phyloP scores from a whole-genome alignment of 2,797 vertebrate species.

The Sebastes vulpes region DNA sequence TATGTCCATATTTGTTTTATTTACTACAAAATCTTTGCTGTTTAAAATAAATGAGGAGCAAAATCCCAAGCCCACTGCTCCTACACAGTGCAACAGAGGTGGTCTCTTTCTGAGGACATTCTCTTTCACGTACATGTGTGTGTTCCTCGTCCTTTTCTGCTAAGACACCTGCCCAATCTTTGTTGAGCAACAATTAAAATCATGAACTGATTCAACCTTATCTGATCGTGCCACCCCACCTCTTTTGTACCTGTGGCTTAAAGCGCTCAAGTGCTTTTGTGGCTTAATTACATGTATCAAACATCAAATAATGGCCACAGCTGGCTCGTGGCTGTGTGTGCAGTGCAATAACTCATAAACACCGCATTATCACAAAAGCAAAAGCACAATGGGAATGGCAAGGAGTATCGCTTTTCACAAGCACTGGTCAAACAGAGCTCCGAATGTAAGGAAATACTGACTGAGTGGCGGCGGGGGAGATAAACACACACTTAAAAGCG shows the following conservation, averaged over 20 bases:
- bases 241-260: conserved; percentile 70
- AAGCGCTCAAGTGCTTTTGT: conserved; percentile 74
- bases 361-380: conserved; percentile 66
- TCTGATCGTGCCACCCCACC: conserved; percentile 50
- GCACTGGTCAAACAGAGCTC: conserved; percentile 73
- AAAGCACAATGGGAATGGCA: conserved; percentile 70
- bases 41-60: background rate
- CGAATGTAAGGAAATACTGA: conserved; percentile 64
- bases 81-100: background rate
- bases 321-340: conserved; percentile 77
- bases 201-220: conserved; percentile 63
- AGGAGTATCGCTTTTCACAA: conserved; percentile 75
- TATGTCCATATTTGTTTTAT: background rate
- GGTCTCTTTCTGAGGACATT: background rate
- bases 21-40: background rate
- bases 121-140: conserved; percentile 3
- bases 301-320: conserved; percentile 80
- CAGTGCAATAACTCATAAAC: conserved; percentile 79
- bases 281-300: conserved; percentile 80
- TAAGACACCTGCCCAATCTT: conserved; percentile 77
- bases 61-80: background rate
- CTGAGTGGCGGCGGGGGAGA: conserved; percentile 30
- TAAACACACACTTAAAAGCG: conserved; percentile 76
- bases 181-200: conserved; percentile 69
- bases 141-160: conserved; percentile 44